Evolutionary conservation across 2,797 vertebrate species (phyloP), one percentile per base, ranked within the genome.

Genomic region (Alosa sapidissima): DNA sequence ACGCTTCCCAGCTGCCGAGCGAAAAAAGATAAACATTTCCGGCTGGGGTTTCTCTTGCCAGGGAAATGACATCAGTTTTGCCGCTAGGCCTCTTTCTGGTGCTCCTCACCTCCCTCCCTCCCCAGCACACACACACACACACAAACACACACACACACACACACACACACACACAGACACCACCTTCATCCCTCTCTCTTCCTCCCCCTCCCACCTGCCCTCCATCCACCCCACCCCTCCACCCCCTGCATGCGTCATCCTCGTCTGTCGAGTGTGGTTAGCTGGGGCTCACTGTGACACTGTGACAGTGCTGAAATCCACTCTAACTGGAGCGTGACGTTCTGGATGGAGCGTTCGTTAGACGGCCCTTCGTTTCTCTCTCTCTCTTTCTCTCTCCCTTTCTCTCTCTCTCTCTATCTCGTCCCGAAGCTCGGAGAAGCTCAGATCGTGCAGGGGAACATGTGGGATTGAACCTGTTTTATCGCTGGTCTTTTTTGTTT

Each of bases 271-370:
- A 48, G 60, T 84, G 54, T 83, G 47, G 28, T 82, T 41, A 81
- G 81, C 47, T 33, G n/a, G 11, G 33, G 48, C 84, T 78, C 65
- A 81, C 87, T 86, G 87, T 88, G 87, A 88, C 87, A 88, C 87
- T 89, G 88, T 89, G 88, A 89, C 85, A 86, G 87, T 84, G 84
- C 87, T 81, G 83, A 84, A 75, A 83, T 58, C 58, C 60, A 51
- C 60, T 84, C 52, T 36, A 85, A 85, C 84, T 82, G 84, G 84
- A 72, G 84, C 81, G 84, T 85, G 62, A 51, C 81, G 68, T 82
- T 49, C 81, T 11, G 81, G 81, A 82, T 41, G 65, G 65, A 75
- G 48, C 2, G 49, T 45, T 54, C 47, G 81, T 60, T 52, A 62
- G 49, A 51, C 49, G 49, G 49, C 58, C n/a, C n/a, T 62, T 24